Base-by-base conservation (phyloP, 2,888 invertebrate genomes). In the Pantelozetes paolii region DNA sequence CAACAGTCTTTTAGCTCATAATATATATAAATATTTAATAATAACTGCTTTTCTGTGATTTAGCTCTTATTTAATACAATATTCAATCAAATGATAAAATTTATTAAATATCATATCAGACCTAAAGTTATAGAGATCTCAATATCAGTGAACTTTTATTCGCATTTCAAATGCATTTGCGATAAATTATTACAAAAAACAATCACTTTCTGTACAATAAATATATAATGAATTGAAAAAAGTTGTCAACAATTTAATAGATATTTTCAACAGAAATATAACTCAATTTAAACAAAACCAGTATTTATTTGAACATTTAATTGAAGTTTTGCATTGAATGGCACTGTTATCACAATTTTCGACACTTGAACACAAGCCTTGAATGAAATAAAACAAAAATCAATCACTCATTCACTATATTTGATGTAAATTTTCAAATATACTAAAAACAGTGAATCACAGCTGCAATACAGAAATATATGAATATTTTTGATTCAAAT, bases 381-480 rank as follows among this genome's bases (percentile, higher is more conserved):
- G 40, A 69, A 42, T 69, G 42, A 11, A 64, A 28, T 64, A n/a
- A 67, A 36, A 67, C 42, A 23, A 40, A 13, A 40, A 36, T 69
- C 40, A 69, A 45, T 69, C 48, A 45, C 18, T 42, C 59, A 59
- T 59, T 54, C 36, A 11, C 6, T 30, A 9, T 42, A 2, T 45
- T 40, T 67, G 20, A 67, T 40, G 26, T 30, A 32, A 32, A 67
- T 9, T 13, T 36, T 36, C 36, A 5, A 67, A 67, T 13, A 67
- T 36, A 59, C 26, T 18, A 64, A n/a, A n/a, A n/a, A 18, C 18
- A 32, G 18, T 13, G 36, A 45, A 69, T 69, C 45, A 69, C 42
- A 69, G 48, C 42, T 69, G 45, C 42, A 69, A 69, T 69, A 40
- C 67, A 67, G 26, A 23, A 69, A 69, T 69, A 40, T 15, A 45